phyloP scores from a whole-genome alignment of 2,113 vertebrate species.

The Atrichornis clamosus region DNA sequence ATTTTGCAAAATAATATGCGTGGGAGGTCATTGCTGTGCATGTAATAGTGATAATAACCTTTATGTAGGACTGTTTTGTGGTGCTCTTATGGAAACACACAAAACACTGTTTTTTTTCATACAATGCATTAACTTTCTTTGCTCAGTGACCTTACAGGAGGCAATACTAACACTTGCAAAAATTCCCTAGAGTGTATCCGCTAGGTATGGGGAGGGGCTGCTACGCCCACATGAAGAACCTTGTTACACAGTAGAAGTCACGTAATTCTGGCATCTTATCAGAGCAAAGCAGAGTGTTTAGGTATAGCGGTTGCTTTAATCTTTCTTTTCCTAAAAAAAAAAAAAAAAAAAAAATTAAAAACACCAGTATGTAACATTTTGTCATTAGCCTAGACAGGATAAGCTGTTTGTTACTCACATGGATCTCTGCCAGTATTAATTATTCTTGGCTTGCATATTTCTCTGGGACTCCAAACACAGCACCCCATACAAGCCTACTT shows the following conservation, averaged over 20 bases:
- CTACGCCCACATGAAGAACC: constrained; percentile 3
- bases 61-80: neutral
- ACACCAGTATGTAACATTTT: constrained; percentile 32
- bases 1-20: neutral
- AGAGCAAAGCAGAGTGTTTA: constrained; percentile 34
- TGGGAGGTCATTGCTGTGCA: neutral
- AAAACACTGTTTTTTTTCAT: neutral
- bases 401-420: neutral
- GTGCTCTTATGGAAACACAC: neutral
- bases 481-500: neutral
- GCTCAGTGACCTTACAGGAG: constrained; percentile 15
- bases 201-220: constrained; percentile 57
- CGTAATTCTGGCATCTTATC: constrained; percentile 53
- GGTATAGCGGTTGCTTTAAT: constrained; percentile 46
- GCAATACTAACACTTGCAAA: constrained; percentile 2
- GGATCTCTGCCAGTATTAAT: constrained; percentile 29
- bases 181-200: constrained; percentile 46
- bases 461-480: neutral
- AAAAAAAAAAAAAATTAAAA: neutral
- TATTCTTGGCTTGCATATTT: constrained; percentile 30
- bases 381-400: constrained; percentile 30
- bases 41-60: neutral
- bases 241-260: constrained; percentile 26
- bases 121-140: neutral
- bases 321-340: neutral